phyloP scores from a whole-genome alignment of 1,140 invertebrate genomes.

The Aethina tumida region DNA sequence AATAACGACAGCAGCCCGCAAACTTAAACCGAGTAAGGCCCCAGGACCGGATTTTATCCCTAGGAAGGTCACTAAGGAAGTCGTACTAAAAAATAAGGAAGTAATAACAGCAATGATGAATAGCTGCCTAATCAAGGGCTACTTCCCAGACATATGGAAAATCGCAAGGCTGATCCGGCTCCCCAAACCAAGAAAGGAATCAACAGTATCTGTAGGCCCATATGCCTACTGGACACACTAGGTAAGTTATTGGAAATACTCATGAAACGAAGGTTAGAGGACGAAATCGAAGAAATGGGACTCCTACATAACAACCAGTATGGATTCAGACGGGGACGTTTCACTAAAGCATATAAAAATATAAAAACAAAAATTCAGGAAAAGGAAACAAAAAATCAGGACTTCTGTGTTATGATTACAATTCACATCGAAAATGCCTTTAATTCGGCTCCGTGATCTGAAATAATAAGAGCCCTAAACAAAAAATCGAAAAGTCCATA shows the following conservation, averaged over 20 bases:
- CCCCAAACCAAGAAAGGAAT: conserved; percentile 3
- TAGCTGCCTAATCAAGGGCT: conserved; percentile 2
- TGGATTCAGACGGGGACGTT: conserved; percentile 16
- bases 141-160: conserved; percentile 17
- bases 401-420: conserved; percentile 13
- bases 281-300: conserved; percentile 11
- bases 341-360: conserved; percentile 15
- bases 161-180: conserved; percentile 13
- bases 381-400: conserved; percentile 15
- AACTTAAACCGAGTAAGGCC: conserved; percentile 15
- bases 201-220: conserved; percentile 17
- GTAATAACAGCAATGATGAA: conserved; percentile 2
- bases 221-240: conserved; percentile 15
- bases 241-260: conserved; percentile 19
- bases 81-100: conserved; percentile 1
- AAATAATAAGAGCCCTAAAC: conserved; percentile 5
- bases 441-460: conserved; percentile 16
- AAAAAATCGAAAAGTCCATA: conserved; percentile 5
- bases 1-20: conserved; percentile 6
- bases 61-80: conserved; percentile 13
- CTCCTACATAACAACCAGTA: conserved; percentile 14
- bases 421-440: conserved; percentile 22
- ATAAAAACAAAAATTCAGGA: conserved; percentile 16
- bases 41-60: conserved; percentile 22
- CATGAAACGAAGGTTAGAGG: conserved; percentile 6